Evolutionary conservation across 1,140 invertebrate genomes (phyloP).

Genomic region (Sminthurinus signatus): DNA sequence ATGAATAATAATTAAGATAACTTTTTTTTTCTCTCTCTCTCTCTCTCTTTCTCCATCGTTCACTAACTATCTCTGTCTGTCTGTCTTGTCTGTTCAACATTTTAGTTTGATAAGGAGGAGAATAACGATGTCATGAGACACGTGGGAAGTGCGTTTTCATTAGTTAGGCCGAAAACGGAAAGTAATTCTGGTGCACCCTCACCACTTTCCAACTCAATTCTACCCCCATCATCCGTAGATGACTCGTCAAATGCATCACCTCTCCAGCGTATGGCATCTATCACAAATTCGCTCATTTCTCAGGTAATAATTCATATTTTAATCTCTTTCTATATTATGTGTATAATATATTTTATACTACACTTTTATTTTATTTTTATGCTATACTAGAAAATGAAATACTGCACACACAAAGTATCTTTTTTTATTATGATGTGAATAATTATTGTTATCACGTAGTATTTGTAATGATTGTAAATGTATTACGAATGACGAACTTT

Average conservation of each 20-base stretch:
- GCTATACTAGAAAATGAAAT: background rate
- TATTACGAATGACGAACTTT: too few relatives aligned
- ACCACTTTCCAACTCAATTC: conserved; percentile 69
- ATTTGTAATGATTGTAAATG: too few relatives aligned
- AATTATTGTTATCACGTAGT: too few relatives aligned
- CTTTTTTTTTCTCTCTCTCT: background rate
- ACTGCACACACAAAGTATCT: too few relatives aligned
- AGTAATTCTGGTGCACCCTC: conserved; percentile 47
- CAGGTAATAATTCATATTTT: conserved; percentile 53
- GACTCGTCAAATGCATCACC: conserved; percentile 80
- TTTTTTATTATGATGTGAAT: too few relatives aligned
- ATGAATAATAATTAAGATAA: conserved; percentile 7
- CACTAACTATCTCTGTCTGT: background rate
- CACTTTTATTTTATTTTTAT: too few relatives aligned
- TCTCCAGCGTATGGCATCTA: conserved; percentile 92
- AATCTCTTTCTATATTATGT: background rate
- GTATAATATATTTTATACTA: too few relatives aligned
- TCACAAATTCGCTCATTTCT: conserved; percentile 91
- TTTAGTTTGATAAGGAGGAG: conserved; percentile 33
- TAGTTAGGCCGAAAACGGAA: conserved; percentile 67
- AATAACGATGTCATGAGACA: conserved; percentile 61
- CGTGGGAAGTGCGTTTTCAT: conserved; percentile 73
- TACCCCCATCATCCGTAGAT: conserved; percentile 68
- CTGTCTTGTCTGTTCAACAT: background rate
- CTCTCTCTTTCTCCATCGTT: background rate